A percentile compares a stretch with the other conserved stretches of the same genome.
phyloP scores from a whole-genome alignment of 2,797 vertebrate species.

The Pelobates cultripes region DNA sequence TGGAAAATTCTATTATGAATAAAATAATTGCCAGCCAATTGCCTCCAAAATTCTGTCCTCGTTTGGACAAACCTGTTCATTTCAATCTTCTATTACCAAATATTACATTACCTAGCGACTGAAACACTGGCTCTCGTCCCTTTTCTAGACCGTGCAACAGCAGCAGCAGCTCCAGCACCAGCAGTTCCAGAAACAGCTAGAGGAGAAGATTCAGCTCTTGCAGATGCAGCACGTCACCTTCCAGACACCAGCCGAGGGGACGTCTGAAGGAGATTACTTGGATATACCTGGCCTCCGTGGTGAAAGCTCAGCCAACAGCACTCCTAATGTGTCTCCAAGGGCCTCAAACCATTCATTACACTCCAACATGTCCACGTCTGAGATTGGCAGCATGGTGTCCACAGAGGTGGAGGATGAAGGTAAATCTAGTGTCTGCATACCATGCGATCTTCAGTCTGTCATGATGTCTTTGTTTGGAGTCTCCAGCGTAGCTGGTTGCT shows the following conservation, averaged over 20 bases:
- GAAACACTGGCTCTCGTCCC: no score
- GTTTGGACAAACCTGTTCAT: no score
- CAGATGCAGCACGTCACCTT: conserved; percentile 88
- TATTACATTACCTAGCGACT: no score
- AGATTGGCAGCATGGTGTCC: conserved; percentile 74
- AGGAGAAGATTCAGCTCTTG: conserved; percentile 88
- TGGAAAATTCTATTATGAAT: no score
- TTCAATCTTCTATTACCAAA: no score
- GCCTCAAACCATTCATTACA: conserved; percentile 87
- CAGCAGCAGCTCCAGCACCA: conserved; percentile 93
- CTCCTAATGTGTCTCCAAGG: conserved; percentile 84
- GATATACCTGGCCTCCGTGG: conserved; percentile 73
- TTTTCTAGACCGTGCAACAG: conserved; percentile 83
- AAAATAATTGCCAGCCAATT: no score
- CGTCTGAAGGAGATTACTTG: conserved; percentile 78
- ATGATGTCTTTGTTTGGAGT: no score
- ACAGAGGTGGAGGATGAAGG: conserved; percentile 84
- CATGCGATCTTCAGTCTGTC: neutral
- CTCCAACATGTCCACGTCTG: conserved; percentile 84
- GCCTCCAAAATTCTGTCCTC: no score
- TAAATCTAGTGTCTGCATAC: conserved; percentile 55
- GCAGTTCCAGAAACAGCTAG: conserved; percentile 90
- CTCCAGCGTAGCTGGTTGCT: no score
- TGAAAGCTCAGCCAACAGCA: conserved; percentile 90
- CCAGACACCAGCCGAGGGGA: conserved; percentile 67